Percentiles rank a stretch among this genome's conserved stretches.
phyloP scores from a whole-genome alignment of 2,113 vertebrate genomes.

The Chunga burmeisteri region DNA sequence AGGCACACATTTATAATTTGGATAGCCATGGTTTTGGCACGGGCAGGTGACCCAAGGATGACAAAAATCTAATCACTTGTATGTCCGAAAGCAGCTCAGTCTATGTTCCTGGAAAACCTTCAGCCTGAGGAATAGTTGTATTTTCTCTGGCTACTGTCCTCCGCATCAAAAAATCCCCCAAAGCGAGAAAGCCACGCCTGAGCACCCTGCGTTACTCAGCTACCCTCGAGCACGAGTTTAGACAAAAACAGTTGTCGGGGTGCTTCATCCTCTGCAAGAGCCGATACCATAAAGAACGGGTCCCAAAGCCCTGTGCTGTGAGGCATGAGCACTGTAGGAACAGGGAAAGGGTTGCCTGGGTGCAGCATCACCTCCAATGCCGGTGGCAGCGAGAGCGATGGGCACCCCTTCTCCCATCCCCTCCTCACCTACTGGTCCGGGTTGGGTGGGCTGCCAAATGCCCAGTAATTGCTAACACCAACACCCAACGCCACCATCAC shows the following conservation, averaged over 20 bases:
- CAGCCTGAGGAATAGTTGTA: background rate
- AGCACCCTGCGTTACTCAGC: background rate
- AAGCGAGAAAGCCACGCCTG: background rate
- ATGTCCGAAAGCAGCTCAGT: background rate
- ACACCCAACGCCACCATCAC: background rate
- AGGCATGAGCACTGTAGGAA: background rate
- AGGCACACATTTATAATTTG: background rate
- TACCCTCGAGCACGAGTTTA: background rate
- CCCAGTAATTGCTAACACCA: background rate
- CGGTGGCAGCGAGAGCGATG: background rate
- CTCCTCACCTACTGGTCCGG: background rate
- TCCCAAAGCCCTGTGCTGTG: rapidly evolving
- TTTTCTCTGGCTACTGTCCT: background rate
- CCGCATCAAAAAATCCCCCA: background rate
- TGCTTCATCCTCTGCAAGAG: background rate
- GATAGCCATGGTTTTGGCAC: background rate
- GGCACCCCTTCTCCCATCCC: background rate
- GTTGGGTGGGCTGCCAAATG: rapidly evolving
- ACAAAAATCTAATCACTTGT: background rate
- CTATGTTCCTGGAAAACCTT: background rate
- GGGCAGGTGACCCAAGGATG: background rate
- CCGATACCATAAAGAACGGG: rapidly evolving
- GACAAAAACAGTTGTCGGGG: background rate
- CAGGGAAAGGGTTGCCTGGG: background rate
- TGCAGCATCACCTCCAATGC: background rate